Base-by-base conservation (phyloP, 2,113 vertebrate genomes). In the Toxotes jaculatrix region DNA sequence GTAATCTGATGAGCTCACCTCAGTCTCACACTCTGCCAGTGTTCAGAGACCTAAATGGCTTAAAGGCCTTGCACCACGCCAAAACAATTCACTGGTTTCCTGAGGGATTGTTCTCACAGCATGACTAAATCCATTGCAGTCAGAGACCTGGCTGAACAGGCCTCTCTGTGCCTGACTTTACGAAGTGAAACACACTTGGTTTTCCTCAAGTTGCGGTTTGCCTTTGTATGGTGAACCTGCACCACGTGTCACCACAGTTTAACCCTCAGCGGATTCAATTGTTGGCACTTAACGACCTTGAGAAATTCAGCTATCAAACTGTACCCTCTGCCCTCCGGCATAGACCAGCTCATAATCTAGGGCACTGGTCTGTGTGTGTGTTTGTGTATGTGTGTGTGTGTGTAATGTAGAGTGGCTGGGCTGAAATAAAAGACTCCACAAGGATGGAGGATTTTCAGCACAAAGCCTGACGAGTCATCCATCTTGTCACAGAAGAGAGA, bases 401-500 rank as follows among this genome's bases (percentile, higher is more conserved):
- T 62, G 36, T 72, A 49, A 62, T 71, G 53, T 86, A 72, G 61
- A 75, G 57, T 47, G 81, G 67, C 74, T 72, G 36, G 38, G 36
- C 70, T 78, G 70, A 89, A 91, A 91, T 88, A 92, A 90, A 88
- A 86, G 61, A 74, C 87, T 88, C 81, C 34, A 64, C 56, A 49
- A 86, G 89, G 87, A 82, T 88, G 60, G 84, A 89, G 83, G 70
- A 87, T 92, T 91, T 92, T 85, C 83, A 84, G 86, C 82, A 87
- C 90, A 88, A 88, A 90, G 87, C 82, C 83, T 90, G 86, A 84
- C 83, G 69, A 90, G 85, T 93, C 91, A 92, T 94, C 88, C 86
- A 82, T 95, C 93, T 93, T 93, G 79, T 91, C 88, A 91, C 69
- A 87, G 85, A 94, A 93, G 91, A 94, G 84, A 81, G 84, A 93